These are phyloP conservation scores for Leptinotarsa texana DNA, from an alignment of 1,140 invertebrate species.

Conservation along the genomic window DNA sequence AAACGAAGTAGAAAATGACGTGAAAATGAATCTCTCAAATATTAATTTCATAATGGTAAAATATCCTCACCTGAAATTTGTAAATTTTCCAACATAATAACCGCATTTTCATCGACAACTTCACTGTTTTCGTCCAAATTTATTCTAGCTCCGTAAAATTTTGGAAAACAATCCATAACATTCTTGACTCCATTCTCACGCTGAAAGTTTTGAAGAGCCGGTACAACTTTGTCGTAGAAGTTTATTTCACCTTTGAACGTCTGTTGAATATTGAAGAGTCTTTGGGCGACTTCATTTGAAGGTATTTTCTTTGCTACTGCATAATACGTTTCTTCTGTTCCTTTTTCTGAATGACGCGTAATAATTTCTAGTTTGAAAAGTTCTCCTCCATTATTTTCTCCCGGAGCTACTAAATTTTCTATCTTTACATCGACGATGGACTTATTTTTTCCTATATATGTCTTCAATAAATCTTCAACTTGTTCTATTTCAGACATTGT, in stretches of 20 bases:
- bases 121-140: conserved; percentile 37
- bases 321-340: conserved; percentile 45
- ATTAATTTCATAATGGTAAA: no score
- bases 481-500: background rate
- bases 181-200: conserved; percentile 34
- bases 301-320: conserved; percentile 58
- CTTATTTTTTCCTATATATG: background rate
- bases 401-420: conserved; percentile 57
- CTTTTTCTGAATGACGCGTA: conserved; percentile 29
- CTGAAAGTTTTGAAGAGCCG: conserved; percentile 44
- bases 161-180: conserved; percentile 36
- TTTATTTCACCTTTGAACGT: conserved; percentile 56
- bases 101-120: conserved; percentile 47
- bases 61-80: conserved; percentile 40
- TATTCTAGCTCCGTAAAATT: conserved; percentile 44
- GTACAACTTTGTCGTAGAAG: conserved; percentile 43
- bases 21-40: no score
- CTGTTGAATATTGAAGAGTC: conserved; percentile 53
- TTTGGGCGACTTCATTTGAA: conserved; percentile 48
- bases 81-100: conserved; percentile 56
- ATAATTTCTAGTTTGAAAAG: conserved; percentile 57
- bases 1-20: no score
- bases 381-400: conserved; percentile 66
- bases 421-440: background rate
- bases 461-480: background rate